Base-by-base conservation (phyloP, 2,113 vertebrate species). In the Toxotes chatareus region DNA sequence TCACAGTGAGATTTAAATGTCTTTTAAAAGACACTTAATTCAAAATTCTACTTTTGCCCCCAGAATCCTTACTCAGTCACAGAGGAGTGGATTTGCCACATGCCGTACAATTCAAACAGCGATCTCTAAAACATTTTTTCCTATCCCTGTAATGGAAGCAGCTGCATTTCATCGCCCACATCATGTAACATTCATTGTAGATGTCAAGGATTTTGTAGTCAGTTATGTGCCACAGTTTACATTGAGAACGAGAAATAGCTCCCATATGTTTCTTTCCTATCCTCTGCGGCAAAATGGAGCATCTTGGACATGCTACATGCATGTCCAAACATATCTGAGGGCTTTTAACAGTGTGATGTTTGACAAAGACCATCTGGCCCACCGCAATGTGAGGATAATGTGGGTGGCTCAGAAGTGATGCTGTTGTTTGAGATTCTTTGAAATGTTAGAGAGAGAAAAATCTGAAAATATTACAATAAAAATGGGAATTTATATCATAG, bases 261-360 rank as follows among this genome's bases (percentile, higher is more conserved):
- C 42, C 82, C 82, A 80, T 66, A 76, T 79, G 82, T 55, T 62
- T 53, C 46, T 55, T 73, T 70, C 44, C 42, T 55, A 47, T 34
- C 59, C 27, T 87, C 13, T 60, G 21, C 23, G 38, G 57, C 2
- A 14, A 63, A 64, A 46, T 31, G n/a, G 7, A 65, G 38, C 73
- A 71, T 84, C 69, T 60, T 77, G 49, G 59, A 68, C 73, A 76
- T 64, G 62, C 55, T 67, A 73, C 71, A 82, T 76, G 77, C 64
- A 91, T 75, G 84, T 92, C 80, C 79, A 86, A 87, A 84, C 76
- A 88, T 21, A 61, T 17, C 73, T 19, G 56, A 62, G 38, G 21
- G 55, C 53, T 75, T 60, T 44, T 76, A 68, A 49, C 47, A 32
- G 65, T 7, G 57, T 17, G 47, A 13, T 5, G 27, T 72, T 76